phyloP scores from a whole-genome alignment of 2,888 invertebrate genomes.

The Drosophila incognita region DNA sequence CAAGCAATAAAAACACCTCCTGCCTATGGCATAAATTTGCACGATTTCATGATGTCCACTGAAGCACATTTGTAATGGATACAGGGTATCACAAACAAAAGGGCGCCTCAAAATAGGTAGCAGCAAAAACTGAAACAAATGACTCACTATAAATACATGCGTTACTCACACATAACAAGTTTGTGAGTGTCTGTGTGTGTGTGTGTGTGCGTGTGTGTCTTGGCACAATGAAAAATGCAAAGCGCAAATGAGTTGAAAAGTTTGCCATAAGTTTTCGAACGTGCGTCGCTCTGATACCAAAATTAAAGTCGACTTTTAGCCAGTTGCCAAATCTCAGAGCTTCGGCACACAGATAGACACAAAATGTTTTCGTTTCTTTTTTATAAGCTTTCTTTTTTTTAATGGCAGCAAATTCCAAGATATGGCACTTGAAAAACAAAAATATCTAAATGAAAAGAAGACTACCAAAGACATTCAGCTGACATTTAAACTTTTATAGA shows the following conservation, averaged over 20 bases:
- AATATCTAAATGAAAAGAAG: conserved; percentile 11
- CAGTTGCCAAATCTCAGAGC: conserved; percentile 56
- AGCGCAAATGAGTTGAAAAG: conserved; percentile 79
- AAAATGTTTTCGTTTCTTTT: neutral
- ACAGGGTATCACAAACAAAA: conserved; percentile 15
- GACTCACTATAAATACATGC: conserved; percentile 69
- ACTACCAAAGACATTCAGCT: neutral
- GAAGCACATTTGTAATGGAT: neutral
- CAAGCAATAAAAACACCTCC: neutral
- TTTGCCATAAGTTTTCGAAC: conserved; percentile 70
- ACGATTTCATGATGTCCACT: neutral
- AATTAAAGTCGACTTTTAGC: conserved; percentile 69
- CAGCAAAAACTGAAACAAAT: conserved; percentile 71
- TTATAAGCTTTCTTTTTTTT: neutral
- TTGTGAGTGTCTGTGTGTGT: conserved; percentile 14
- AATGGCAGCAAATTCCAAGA: conserved; percentile 7
- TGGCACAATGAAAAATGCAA: conserved; percentile 70
- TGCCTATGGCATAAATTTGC: neutral
- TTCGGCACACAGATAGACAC: conserved; percentile 50
- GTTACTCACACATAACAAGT: conserved; percentile 9
- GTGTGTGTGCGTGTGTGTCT: conserved; percentile 26
- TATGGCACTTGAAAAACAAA: conserved; percentile 33
- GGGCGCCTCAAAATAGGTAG: conserved; percentile 38
- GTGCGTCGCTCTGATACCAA: conserved; percentile 43
- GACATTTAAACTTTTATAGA: neutral